A percentile compares a stretch with the other conserved stretches of the same genome.
These are phyloP conservation scores for Allophyes oxyacanthae DNA, from an alignment of 2,888 invertebrate genomes.

Conservation along the genomic window DNA sequence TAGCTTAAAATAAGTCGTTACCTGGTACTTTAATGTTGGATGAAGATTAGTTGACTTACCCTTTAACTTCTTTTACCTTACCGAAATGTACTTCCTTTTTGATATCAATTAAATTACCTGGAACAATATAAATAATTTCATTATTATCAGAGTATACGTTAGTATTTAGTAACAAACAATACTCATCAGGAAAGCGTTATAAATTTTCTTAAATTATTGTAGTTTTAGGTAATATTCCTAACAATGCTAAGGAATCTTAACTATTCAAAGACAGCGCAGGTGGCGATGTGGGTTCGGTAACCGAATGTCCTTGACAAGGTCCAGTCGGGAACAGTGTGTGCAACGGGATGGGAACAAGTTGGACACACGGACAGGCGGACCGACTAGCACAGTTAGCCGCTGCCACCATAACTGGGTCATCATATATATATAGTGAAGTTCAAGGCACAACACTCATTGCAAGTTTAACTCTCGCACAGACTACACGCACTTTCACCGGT, in stretches of 20 bases:
- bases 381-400: constrained; percentile 85
- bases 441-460: constrained; percentile 93
- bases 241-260: constrained; percentile 19
- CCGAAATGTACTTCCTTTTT: not conserved
- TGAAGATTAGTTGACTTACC: constrained; percentile 29
- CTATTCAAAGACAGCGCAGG: constrained; percentile 10
- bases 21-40: not conserved
- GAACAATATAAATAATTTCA: constrained; percentile 26
- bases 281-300: constrained; percentile 42
- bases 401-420: constrained; percentile 93
- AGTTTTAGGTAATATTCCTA: no score
- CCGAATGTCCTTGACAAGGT: constrained; percentile 69
- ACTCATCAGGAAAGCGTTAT: no score
- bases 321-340: constrained; percentile 69
- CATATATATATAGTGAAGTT: constrained; percentile 95
- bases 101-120: constrained; percentile 16
- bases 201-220: no score
- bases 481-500: constrained; percentile 87
- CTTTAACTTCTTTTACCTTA: constrained; percentile 25
- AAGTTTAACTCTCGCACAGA: constrained; percentile 83
- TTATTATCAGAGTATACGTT: not conserved
- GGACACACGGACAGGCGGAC: constrained; percentile 74
- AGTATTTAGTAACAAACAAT: no score
- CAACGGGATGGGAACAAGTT: constrained; percentile 82
- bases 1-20: no score